These are phyloP conservation scores for Cryptoblepharus egeriae DNA, from an alignment of 2,797 vertebrate species.

Conservation along the genomic window DNA sequence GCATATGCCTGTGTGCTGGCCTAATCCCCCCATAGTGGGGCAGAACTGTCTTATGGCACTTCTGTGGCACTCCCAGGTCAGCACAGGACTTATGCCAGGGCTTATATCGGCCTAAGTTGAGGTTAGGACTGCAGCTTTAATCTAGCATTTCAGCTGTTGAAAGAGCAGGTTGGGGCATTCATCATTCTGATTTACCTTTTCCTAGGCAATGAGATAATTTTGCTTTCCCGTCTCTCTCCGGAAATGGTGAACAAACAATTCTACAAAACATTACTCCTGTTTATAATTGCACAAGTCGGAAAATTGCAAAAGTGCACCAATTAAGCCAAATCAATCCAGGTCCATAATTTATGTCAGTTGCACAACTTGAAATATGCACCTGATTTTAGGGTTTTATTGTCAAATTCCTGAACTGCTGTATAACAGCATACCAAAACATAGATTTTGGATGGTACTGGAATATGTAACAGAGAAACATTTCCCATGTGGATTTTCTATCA, in stretches of 20 bases:
- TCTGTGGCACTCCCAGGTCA: too few species aligned
- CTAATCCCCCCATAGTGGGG: too few species aligned
- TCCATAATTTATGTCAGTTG: background rate
- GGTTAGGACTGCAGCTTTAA: too few species aligned
- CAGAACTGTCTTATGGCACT: too few species aligned
- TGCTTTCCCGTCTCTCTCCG: conserved; percentile 26
- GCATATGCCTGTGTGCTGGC: too few species aligned
- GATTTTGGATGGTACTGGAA: conserved; percentile 36
- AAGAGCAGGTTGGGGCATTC: background rate
- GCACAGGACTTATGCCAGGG: too few species aligned
- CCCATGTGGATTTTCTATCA: conserved; percentile 54
- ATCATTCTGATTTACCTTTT: background rate
- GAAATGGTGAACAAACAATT: background rate
- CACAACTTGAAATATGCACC: background rate
- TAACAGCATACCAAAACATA: conserved; percentile 22
- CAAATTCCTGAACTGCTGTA: background rate
- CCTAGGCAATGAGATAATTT: conserved; percentile 31
- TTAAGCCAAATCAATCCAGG: background rate
- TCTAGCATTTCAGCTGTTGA: conserved; percentile 25
- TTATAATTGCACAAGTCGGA: too few species aligned
- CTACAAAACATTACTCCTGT: background rate
- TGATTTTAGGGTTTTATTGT: background rate
- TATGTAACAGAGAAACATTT: conserved; percentile 37
- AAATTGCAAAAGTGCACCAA: background rate
- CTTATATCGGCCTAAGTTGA: too few species aligned